These are phyloP conservation scores for Cosmopolites sordidus DNA, from an alignment of 2,888 invertebrate species.

Conservation along the genomic window DNA sequence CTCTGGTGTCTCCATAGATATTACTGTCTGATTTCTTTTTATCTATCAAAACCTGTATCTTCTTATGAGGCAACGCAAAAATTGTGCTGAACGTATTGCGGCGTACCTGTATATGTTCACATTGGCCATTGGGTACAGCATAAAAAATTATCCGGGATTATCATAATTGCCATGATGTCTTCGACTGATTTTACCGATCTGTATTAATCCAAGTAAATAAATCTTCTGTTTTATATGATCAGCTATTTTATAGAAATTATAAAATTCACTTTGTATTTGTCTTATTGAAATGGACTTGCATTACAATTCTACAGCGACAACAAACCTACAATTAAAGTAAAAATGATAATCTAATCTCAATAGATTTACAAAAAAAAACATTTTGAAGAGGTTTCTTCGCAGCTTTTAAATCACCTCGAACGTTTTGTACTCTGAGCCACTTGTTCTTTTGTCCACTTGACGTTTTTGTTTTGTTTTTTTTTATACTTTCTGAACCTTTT, in stretches of 20 bases:
- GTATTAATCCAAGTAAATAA: too few species aligned
- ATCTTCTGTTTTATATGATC: too few species aligned
- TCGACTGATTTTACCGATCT: too few species aligned
- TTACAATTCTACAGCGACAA: constrained; percentile 3
- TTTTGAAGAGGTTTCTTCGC: too few species aligned
- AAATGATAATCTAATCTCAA: constrained; percentile 3
- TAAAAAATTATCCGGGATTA: constrained; percentile 2
- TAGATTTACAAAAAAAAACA: constrained; percentile 4
- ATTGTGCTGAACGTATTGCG: constrained; percentile 8
- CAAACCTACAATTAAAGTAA: not conserved
- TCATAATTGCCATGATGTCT: constrained; percentile 11
- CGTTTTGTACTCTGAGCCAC: constrained; percentile 7
- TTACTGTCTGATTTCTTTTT: constrained; percentile 9
- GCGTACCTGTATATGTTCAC: constrained; percentile 10
- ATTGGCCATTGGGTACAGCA: constrained; percentile 10
- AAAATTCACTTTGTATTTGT: constrained; percentile 4
- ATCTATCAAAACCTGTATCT: constrained; percentile 10
- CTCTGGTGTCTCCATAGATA: constrained; percentile 12
- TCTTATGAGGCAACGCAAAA: too few species aligned
- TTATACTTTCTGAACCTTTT: too few species aligned
- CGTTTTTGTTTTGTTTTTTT: constrained; percentile 2
- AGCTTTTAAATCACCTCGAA: constrained; percentile 7
- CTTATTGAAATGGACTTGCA: constrained; percentile 1
- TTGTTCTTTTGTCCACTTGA: constrained; percentile 6
- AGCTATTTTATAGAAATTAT: too few species aligned